Base-by-base conservation (phyloP, 2,888 invertebrate species). In the Deilephila elpenor region DNA sequence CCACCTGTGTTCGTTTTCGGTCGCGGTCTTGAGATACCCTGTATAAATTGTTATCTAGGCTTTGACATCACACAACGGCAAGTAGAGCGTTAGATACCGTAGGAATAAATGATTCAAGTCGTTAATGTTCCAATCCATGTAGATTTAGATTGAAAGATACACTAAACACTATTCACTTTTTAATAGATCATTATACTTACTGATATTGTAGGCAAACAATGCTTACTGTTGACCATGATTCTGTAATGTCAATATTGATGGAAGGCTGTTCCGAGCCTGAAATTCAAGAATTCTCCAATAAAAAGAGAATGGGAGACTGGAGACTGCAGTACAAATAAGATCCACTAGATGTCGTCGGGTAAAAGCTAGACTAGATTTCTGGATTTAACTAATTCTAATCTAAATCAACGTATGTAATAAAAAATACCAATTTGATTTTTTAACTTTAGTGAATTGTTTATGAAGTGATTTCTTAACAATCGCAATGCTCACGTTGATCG, bases 141-240 rank as follows among this genome's bases (percentile, higher is more conserved):
- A 8, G 37, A 37, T 37, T 37, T 32, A 8, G 1, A 19, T 53
- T 17, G 53, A 19, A 53, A 19, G 17, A 53, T 19, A 25, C 25
- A 25, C 25, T 25, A 25, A 19, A 17, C 19, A 17, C 19, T 19
- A n/a, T n/a, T n/a, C n/a, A n/a, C n/a, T 19, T 14, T 53, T 19
- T 56, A n/a, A 7, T 6, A 56, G n/a, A 56, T 17, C 71, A 76
- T 25, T 44, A 76, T 67, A 88, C 92, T 91, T 83, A 95, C 95
- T 95, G 95, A 80, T 94, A 95, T 79, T 95, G 95, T 19, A 95
- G 86, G 80, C 95, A 94, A 8, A 95, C 93, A 77, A 95, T 92
- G 83, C 95, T 95, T 88, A 94, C 92, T 1, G 95, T 94, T 0
- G 95, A 95, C 90, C 93, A 94, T n/a, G 95, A 90, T 59, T 92